These are phyloP conservation scores for Sinella curviseta DNA, from an alignment of 1,140 invertebrate species.

Conservation along the genomic window DNA sequence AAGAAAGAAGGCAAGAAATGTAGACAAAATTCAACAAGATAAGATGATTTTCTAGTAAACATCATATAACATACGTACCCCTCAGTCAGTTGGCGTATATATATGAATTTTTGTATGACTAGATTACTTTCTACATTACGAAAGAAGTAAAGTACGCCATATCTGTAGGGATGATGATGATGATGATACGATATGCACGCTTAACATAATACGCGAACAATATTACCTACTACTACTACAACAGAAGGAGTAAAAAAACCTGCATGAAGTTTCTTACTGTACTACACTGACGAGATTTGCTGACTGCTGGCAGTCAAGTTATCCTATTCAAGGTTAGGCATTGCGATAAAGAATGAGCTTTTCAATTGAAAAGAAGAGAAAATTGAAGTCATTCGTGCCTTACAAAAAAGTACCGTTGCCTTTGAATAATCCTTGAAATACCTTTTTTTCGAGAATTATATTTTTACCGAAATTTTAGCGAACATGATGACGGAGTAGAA, in stretches of 20 bases:
- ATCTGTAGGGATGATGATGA: too few species aligned
- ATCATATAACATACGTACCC: too few species aligned
- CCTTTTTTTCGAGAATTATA: not conserved
- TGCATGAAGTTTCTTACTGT: not conserved
- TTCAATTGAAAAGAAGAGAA: not conserved
- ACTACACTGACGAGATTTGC: conserved; percentile 2
- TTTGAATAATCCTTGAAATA: conserved; percentile 20
- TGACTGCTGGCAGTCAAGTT: conserved; percentile 18
- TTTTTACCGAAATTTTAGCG: conserved; percentile 6
- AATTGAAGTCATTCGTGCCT: conserved; percentile 25
- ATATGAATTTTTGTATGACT: too few species aligned
- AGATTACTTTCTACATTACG: too few species aligned
- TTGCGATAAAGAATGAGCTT: not conserved
- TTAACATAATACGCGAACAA: too few species aligned
- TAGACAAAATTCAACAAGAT: not conserved
- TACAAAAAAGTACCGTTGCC: conserved; percentile 41
- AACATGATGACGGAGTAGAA: not conserved
- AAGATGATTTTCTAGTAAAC: too few species aligned
- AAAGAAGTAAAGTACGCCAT: too few species aligned
- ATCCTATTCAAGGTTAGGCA: conserved; percentile 23
- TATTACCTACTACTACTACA: too few species aligned
- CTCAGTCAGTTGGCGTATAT: not conserved
- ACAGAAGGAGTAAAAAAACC: not conserved
- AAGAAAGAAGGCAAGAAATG: not conserved
- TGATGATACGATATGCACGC: too few species aligned